Evolutionary conservation across 2,797 vertebrate species (phyloP), one percentile per base, ranked within the genome.

Genomic region (Epinephelus coioides): DNA sequence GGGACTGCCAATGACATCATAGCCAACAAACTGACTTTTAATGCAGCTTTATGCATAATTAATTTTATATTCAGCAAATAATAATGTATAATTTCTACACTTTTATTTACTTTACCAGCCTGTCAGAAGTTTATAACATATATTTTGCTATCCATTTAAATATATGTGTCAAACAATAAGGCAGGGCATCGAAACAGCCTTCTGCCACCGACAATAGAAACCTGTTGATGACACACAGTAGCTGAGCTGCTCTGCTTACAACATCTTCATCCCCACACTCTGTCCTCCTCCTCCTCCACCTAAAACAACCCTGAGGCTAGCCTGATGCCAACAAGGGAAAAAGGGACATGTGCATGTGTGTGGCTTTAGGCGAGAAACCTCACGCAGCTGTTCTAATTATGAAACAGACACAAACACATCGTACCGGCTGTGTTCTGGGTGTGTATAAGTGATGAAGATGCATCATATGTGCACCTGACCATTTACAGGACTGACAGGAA

Each of bases 341-440:
- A 38, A 49, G 47, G n/a, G 38, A 78, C 13, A 44, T 73, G 66
- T 69, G 57, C 76, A 78, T 43, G 73, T 77, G 76, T 68, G 76
- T 51, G 23, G 76, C 83, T 86, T 64, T 4, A 81, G 85, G 86
- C 81, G 27, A 79, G 47, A 86, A 69, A 81, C 60, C 61, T 80
- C 59, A 53, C 7, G 25, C 82, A 82, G 75, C 87, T 84, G 76
- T 63, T 85, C 50, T 77, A 74, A 83, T 88, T 84, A 81, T 30
- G 50, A 70, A 75, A 60, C 15, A 2, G 61, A 69, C 65, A 73
- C 64, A 83, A 78, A 81, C 38, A 73, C 51, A 25, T 66, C 6
- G 10, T 13, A 21, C 49, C 72, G 83, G 72, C 79, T 86, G 75
- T 59, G 59, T 65, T 64, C 64, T 76, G 43, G 12, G 8, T 65